Percentiles rank a stretch among this genome's conserved stretches.
Conservation (phyloP, 1,140 invertebrate species). For the Acromyrmex charruanus region DNA sequence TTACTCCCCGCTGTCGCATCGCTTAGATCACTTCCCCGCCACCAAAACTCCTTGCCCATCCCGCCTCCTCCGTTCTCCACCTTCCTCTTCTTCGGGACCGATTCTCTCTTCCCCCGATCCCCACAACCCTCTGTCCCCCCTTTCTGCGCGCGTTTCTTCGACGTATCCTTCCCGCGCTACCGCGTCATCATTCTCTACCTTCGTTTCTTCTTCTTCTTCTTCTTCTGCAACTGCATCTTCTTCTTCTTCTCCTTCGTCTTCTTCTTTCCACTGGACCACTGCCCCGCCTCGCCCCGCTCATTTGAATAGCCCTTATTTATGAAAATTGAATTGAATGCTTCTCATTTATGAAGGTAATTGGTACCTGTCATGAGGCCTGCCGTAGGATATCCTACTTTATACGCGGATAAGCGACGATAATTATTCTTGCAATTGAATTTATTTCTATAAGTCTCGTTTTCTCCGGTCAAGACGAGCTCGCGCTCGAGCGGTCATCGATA, state of each 20-base stretch:
- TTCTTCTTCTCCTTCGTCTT: constrained; percentile 35
- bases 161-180: constrained; percentile 39
- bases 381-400: constrained; percentile 82
- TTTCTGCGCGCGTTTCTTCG: constrained; percentile 27
- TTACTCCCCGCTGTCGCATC: constrained; percentile 86
- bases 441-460: constrained; percentile 77
- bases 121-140: not conserved
- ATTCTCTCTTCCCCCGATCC: constrained; percentile 64
- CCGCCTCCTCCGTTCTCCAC: constrained; percentile 58
- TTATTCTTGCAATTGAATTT: constrained; percentile 83
- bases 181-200: constrained; percentile 47
- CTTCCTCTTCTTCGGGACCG: constrained; percentile 69
- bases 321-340: constrained; percentile 85
- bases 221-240: constrained; percentile 7
- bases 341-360: constrained; percentile 85
- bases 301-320: constrained; percentile 85
- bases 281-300: constrained; percentile 72
- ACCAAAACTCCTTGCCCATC: constrained; percentile 79
- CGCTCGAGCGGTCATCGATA: constrained; percentile 39
- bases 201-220: constrained; percentile 33
- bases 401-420: constrained; percentile 80
- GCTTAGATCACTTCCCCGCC: constrained; percentile 84
- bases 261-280: constrained; percentile 37
- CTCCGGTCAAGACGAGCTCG: constrained; percentile 13
- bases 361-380: constrained; percentile 80